phyloP scores from a whole-genome alignment of 2,888 invertebrate species.

The Anoncus sp. region DNA sequence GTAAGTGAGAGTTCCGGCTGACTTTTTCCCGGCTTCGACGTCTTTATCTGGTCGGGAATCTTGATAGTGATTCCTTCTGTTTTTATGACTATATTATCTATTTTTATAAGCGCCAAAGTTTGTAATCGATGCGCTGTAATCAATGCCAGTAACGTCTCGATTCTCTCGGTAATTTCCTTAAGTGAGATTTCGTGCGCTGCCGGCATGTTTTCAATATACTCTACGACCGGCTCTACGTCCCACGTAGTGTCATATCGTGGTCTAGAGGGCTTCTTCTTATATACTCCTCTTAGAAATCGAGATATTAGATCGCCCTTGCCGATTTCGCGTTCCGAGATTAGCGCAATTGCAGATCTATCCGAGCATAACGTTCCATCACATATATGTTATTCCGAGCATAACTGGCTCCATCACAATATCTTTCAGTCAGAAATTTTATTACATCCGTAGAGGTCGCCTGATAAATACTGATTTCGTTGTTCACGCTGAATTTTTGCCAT shows the following conservation, averaged over 20 bases:
- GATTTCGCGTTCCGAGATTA: constrained; percentile 34
- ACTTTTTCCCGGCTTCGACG: constrained; percentile 47
- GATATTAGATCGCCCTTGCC: constrained; percentile 26
- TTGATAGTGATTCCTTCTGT: constrained; percentile 44
- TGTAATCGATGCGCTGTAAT: constrained; percentile 56
- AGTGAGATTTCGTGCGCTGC: constrained; percentile 10
- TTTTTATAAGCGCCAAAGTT: constrained; percentile 25
- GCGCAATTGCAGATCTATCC: constrained; percentile 42
- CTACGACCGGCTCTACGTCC: constrained; percentile 45
- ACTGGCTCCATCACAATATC: constrained; percentile 36
- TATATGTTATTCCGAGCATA: no score
- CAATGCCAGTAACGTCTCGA: constrained; percentile 45
- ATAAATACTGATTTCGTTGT: constrained; percentile 23
- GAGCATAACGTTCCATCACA: constrained; percentile 41
- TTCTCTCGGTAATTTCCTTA: constrained; percentile 49
- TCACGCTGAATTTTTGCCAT: constrained; percentile 28
- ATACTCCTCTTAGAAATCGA: constrained; percentile 46
- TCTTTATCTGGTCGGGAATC: constrained; percentile 55
- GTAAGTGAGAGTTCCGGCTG: constrained; percentile 48
- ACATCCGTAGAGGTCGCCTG: constrained; percentile 35
- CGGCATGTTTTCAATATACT: constrained; percentile 17
- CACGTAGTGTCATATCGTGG: constrained; percentile 45
- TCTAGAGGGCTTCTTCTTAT: constrained; percentile 41
- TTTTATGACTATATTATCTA: constrained; percentile 19
- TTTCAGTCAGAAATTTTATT: constrained; percentile 42